Base-by-base conservation (phyloP, 2,797 vertebrate genomes). In the Rhinophrynus dorsalis region DNA sequence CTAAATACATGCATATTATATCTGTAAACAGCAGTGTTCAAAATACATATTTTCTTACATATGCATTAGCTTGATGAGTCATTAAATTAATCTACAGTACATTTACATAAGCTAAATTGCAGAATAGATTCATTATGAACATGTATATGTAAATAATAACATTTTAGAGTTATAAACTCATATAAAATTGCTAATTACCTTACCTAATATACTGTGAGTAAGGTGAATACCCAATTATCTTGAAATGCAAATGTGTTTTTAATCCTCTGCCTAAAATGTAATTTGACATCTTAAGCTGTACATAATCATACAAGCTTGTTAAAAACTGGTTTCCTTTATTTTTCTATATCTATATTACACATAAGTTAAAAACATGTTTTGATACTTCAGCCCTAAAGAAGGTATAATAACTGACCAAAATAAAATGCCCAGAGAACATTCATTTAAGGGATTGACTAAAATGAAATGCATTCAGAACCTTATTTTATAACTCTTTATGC, bases 61-160 rank as follows among this genome's bases (percentile, higher is more conserved):
- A 75, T 75, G 27, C 37, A 71, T 75, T 68, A 74, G 11, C 61
- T 47, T 48, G 2, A 47, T 72, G 6, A 68, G 20, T 52, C 33
- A 68, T 61, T 69, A 77, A 75, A 71, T 69, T 68, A 68, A 78
- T 76, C 12, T 1, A 33, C 35, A 57, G 5, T 1, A 17, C 38
- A 67, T 76, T 75, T 75, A 3, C 5, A 3, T 72, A 69, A 45
- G 2, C 37, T 74, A 79, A 79, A 77, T 62, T 65, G 15, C 20
- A 74, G 10, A 7, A 74, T 69, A n/a, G 10, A 59, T 59, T 65
- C 1, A 61, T 80, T 79, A 60, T 74, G 54, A 69, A 35, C 1
- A 17, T 6, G 62, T 0, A 67, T 67, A 71, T 24, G 20, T 72
- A 79, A 75, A 80, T 78, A 68, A 69, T 77, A 24, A 58, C 0